Base-by-base conservation (phyloP, 1,140 invertebrate species). In the Leptinotarsa defecta region DNA sequence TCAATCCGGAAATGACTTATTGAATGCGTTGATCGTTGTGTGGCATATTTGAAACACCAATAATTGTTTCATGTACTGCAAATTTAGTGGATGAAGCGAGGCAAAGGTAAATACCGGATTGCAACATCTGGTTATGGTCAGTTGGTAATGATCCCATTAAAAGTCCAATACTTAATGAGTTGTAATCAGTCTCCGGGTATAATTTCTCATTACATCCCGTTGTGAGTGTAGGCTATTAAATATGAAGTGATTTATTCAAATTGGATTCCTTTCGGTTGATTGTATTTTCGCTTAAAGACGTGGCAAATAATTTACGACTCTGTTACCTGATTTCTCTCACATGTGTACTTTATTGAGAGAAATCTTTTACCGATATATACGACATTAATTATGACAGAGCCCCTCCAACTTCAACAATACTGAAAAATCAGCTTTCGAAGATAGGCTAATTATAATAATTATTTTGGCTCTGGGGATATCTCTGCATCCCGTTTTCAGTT, bases 91-190 rank as follows among this genome's bases (percentile, higher is more conserved):
- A 43, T 43, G 34, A 43, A 6, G 52, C 52, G 15, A 17, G 52
- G 52, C 52, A 17, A 19, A 57, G n/a, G 52, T 57, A 57, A 57
- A 15, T 57, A 57, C 52, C n/a, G n/a, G n/a, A 57, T 17, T 19
- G 52, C 52, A 57, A 57, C 52, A 57, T 57, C 52, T 57, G 52
- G 52, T 57, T 57, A 57, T 57, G 52, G 52, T 19, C n/a, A 57
- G 52, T 57, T 15, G 52, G 52, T 57, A 57, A 57, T 57, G 52
- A n/a, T 57, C 52, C 52, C 52, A 57, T 57, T 57, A 57, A 57
- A 57, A 57, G 52, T 57, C 52, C n/a, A 19, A 57, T 57, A 57
- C 52, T 15, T 57, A 57, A 57, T 57, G 52, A 57, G 52, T 19
- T 17, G 52, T 57, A 57, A 57, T 57, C 52, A 3, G 52, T 57